A percentile compares a stretch with the other conserved stretches of the same genome.
Conservation (phyloP, 2,888 invertebrate species). For the Cerastis rubricosa region DNA sequence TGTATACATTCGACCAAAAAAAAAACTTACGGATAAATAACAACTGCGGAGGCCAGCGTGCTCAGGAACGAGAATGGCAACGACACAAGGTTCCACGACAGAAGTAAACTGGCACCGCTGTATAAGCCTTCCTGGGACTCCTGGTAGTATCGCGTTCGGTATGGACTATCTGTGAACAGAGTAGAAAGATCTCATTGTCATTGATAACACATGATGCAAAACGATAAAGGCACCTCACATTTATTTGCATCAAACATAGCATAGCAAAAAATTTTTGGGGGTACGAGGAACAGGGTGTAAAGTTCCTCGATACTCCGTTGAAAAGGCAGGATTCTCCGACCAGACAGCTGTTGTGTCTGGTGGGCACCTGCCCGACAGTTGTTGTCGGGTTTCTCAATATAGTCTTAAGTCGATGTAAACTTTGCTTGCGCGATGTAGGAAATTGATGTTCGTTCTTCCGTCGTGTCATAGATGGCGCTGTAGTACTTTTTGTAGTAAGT, state of each 20-base stretch:
- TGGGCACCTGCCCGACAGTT: too few relatives aligned
- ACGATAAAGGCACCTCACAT: neutral
- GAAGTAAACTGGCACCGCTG: constrained; percentile 95
- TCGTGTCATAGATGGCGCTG: too few relatives aligned
- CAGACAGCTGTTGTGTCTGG: too few relatives aligned
- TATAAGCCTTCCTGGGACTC: constrained; percentile 97
- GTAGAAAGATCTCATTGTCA: constrained; percentile 11
- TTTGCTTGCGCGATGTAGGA: too few relatives aligned
- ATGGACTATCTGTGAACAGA: constrained; percentile 92
- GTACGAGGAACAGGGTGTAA: too few relatives aligned
- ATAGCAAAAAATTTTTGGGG: neutral
- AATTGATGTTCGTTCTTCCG: too few relatives aligned
- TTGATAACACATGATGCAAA: neutral
- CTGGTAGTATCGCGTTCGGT: constrained; percentile 97
- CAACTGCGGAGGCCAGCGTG: constrained; percentile 93
- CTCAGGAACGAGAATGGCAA: constrained; percentile 96
- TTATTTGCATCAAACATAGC: neutral
- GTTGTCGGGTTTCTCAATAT: too few relatives aligned
- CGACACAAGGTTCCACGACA: constrained; percentile 95
- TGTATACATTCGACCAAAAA: neutral
- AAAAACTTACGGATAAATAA: constrained; percentile 93
- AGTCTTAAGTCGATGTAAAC: too few relatives aligned
- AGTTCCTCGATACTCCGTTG: too few relatives aligned
- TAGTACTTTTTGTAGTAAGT: too few relatives aligned
- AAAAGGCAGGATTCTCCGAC: too few relatives aligned